A percentile compares a stretch with the other conserved stretches of the same genome.
phyloP scores from a whole-genome alignment of 2,888 invertebrate genomes.

The Scaptomyza caliginosa region DNA sequence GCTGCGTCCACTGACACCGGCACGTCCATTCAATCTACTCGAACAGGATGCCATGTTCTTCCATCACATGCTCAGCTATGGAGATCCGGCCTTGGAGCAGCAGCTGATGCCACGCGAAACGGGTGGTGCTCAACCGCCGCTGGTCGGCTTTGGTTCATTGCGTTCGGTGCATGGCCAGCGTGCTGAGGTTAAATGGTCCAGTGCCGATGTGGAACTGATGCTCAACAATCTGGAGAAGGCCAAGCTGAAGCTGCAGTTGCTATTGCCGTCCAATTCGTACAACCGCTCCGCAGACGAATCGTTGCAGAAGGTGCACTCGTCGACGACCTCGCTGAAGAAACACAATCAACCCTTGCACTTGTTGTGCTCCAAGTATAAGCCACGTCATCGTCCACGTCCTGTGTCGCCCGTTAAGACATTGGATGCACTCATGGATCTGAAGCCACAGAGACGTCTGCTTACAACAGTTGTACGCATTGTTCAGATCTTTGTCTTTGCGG shows the following conservation, averaged over 20 bases:
- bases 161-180: background rate
- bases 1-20: slow-evolving; percentile 59
- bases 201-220: slow-evolving; percentile 10
- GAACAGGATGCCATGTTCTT: slow-evolving; percentile 82
- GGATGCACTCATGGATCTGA: slow-evolving; percentile 13
- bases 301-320: background rate
- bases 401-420: slow-evolving; percentile 27
- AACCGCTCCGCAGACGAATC: background rate
- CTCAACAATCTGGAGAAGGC: background rate
- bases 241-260: background rate
- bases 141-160: background rate
- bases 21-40: slow-evolving; percentile 71
- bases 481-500: slow-evolving; percentile 73
- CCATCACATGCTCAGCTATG: slow-evolving; percentile 57
- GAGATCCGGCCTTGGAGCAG: slow-evolving; percentile 1
- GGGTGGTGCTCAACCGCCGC: slow-evolving; percentile 17
- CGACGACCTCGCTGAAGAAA: background rate
- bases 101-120: slow-evolving; percentile 6
- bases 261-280: background rate
- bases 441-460: slow-evolving; percentile 42
- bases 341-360: background rate
- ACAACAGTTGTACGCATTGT: slow-evolving; percentile 71
- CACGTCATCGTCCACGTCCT: slow-evolving; percentile 6
- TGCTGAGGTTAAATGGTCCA: slow-evolving; percentile 12
- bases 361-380: background rate